Evolutionary conservation across 2,888 invertebrate species (phyloP).

Genomic region (Nymphalis urticae): DNA sequence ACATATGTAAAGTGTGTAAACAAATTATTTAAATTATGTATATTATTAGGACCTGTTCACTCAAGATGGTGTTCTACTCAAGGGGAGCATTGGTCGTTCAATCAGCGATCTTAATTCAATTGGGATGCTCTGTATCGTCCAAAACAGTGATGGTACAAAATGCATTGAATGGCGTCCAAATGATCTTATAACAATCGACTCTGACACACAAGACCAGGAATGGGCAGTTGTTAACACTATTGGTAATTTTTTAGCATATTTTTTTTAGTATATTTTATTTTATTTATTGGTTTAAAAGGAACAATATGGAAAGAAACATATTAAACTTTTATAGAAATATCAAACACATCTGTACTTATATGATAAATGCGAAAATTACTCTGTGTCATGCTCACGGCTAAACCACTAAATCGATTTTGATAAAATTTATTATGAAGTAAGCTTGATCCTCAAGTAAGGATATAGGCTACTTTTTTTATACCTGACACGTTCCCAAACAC

Average conservation of each 20-base stretch:
- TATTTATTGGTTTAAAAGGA: not conserved
- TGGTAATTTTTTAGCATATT: slow-evolving; percentile 55
- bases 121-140: slow-evolving; percentile 86
- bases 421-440: too few relatives aligned
- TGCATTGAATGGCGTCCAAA: slow-evolving; percentile 92
- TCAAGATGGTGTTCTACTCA: slow-evolving; percentile 90
- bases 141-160: slow-evolving; percentile 82
- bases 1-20: not conserved
- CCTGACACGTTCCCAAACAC: too few relatives aligned
- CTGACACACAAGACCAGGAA: slow-evolving; percentile 89
- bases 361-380: too few relatives aligned
- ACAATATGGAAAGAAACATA: not conserved
- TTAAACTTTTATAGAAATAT: not conserved
- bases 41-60: slow-evolving; percentile 85
- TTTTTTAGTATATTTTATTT: slow-evolving; percentile 35
- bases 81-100: slow-evolving; percentile 83
- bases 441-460: too few relatives aligned
- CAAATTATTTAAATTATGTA: not conserved
- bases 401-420: too few relatives aligned
- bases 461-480: too few relatives aligned
- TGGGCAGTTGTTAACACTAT: slow-evolving; percentile 92
- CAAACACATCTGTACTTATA: too few relatives aligned
- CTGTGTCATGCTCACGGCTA: too few relatives aligned
- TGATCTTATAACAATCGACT: slow-evolving; percentile 88
- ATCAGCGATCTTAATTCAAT: slow-evolving; percentile 84